Conservation (phyloP, 2,113 vertebrate genomes). For the Poicephalus meyeri region DNA sequence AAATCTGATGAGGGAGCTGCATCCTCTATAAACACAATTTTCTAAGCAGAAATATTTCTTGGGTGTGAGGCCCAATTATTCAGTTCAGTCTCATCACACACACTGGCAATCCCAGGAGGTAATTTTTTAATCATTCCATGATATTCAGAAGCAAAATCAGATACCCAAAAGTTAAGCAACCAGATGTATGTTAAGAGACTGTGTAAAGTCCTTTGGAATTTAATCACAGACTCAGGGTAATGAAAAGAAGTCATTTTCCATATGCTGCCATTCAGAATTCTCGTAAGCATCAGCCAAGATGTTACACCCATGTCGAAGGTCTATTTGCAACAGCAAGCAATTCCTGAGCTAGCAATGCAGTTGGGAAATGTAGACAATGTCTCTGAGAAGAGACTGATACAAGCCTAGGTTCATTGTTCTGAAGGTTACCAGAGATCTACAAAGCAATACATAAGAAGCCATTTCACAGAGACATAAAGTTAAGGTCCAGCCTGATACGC, state of each 20-base stretch:
- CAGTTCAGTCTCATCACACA: background rate
- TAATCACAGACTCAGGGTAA: conserved; percentile 34
- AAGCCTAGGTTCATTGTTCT: background rate
- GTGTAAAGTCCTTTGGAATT: conserved; percentile 41
- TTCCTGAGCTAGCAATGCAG: background rate
- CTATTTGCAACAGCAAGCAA: background rate
- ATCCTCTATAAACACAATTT: background rate
- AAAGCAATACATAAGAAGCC: background rate
- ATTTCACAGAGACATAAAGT: background rate
- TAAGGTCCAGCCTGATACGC: background rate
- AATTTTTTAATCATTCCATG: conserved; percentile 10
- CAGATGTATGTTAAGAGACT: conserved; percentile 22
- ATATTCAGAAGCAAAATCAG: conserved; percentile 5
- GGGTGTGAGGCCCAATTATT: background rate
- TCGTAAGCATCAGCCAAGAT: background rate
- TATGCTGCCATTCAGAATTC: conserved; percentile 4
- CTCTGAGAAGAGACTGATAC: background rate
- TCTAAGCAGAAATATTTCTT: background rate
- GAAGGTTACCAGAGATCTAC: background rate
- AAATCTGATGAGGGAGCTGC: background rate
- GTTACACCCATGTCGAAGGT: background rate
- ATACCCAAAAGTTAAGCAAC: conserved; percentile 13
- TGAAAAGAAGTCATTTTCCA: background rate
- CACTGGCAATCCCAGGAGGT: background rate
- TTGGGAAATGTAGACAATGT: background rate